These are phyloP conservation scores for Ashinkailepas kermadecensis DNA, from an alignment of 2,888 invertebrate genomes.

Conservation along the genomic window DNA sequence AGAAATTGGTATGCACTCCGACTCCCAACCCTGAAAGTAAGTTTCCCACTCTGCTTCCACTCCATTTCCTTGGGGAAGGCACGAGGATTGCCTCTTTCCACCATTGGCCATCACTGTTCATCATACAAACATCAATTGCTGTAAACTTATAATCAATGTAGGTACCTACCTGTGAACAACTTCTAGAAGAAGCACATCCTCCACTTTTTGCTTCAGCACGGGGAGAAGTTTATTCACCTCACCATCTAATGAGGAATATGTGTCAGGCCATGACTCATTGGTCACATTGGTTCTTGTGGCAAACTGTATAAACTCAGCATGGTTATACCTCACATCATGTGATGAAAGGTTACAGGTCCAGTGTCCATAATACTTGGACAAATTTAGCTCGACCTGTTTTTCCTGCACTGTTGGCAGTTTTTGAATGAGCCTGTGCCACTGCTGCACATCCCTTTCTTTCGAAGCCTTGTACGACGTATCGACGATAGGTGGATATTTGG, in stretches of 20 bases:
- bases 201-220: not conserved
- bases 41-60: no score
- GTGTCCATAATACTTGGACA: not conserved
- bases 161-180: not conserved
- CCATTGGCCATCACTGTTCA: no score
- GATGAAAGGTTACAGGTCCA: not conserved
- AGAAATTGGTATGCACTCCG: no score
- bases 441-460: not conserved
- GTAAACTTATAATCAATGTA: not conserved
- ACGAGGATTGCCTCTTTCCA: no score
- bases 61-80: no score
- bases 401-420: not conserved
- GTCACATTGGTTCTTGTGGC: not conserved
- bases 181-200: not conserved
- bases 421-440: slow-evolving; percentile 8
- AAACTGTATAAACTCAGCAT: not conserved
- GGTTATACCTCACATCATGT: not conserved
- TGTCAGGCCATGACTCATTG: not conserved
- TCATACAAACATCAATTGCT: not conserved
- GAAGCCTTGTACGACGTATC: not conserved
- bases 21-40: no score
- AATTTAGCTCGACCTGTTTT: not conserved
- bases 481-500: not conserved
- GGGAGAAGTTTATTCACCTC: not conserved
- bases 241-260: not conserved